Conservation (phyloP, 2,113 vertebrate species). For the Rhinopomastus cyanomelas region DNA sequence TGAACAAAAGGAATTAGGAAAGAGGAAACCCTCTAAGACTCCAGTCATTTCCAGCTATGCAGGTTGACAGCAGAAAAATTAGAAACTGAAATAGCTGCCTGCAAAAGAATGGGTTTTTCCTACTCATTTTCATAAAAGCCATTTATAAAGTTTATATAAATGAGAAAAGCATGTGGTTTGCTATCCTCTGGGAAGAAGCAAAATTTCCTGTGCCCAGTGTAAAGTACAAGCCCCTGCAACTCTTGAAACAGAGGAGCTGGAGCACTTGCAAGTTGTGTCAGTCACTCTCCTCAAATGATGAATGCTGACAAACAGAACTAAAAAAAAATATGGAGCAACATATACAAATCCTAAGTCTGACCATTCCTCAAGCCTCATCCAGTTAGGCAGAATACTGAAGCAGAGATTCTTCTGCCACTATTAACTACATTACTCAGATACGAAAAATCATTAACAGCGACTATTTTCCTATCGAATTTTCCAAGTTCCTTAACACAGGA, state of each 20-base stretch:
- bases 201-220: not conserved
- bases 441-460: not conserved
- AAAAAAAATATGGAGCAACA: not conserved
- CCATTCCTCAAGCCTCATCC: not conserved
- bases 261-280: not conserved
- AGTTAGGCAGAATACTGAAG: not conserved
- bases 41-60: not conserved
- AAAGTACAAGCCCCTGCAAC: rapidly evolving
- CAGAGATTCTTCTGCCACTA: not conserved
- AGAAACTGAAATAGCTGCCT: not conserved
- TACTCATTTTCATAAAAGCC: not conserved
- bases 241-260: not conserved
- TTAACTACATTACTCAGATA: not conserved
- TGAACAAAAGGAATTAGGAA: not conserved
- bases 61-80: not conserved
- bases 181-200: not conserved
- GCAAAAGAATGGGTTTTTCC: not conserved
- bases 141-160: not conserved
- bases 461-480: not conserved
- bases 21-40: not conserved
- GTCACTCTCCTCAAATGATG: not conserved
- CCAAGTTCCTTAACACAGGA: not conserved
- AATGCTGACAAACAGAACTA: not conserved
- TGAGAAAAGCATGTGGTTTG: not conserved
- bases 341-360: not conserved